Evolutionary conservation across 1,140 invertebrate genomes (phyloP).

Genomic region (Coptotermes formosanus): DNA sequence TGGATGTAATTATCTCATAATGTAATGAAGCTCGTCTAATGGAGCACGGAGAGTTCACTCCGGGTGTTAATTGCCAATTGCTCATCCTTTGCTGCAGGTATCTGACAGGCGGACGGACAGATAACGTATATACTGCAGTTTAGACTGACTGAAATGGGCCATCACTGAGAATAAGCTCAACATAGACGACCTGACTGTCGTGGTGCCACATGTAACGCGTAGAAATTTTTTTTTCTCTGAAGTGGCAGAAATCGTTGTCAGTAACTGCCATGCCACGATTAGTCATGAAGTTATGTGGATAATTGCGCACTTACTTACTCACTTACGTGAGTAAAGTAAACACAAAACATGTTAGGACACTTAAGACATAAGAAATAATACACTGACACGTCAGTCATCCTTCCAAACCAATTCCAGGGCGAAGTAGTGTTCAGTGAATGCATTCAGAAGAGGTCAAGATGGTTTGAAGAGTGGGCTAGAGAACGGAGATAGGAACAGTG

Average conservation of each 20-base stretch:
- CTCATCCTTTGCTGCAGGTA: neutral
- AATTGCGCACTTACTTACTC: no score
- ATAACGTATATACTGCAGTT: neutral
- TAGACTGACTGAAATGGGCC: neutral
- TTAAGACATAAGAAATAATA: no score
- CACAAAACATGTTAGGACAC: no score
- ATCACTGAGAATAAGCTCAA: neutral
- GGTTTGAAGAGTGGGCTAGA: no score
- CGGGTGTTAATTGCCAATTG: constrained; percentile 3
- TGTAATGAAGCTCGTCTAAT: neutral
- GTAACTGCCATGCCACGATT: neutral
- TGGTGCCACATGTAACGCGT: neutral
- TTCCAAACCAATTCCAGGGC: no score
- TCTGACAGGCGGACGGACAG: neutral
- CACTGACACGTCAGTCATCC: no score
- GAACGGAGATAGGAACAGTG: no score
- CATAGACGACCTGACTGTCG: no score
- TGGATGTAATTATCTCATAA: constrained; percentile 13
- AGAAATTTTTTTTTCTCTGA: neutral
- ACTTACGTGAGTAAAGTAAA: no score
- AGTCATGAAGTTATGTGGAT: no score
- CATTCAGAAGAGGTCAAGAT: no score
- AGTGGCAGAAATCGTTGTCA: neutral
- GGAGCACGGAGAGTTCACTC: neutral
- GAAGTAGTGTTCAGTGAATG: no score